Evolutionary conservation across 2,888 invertebrate genomes (phyloP).

Genomic region (Leucania comma): DNA sequence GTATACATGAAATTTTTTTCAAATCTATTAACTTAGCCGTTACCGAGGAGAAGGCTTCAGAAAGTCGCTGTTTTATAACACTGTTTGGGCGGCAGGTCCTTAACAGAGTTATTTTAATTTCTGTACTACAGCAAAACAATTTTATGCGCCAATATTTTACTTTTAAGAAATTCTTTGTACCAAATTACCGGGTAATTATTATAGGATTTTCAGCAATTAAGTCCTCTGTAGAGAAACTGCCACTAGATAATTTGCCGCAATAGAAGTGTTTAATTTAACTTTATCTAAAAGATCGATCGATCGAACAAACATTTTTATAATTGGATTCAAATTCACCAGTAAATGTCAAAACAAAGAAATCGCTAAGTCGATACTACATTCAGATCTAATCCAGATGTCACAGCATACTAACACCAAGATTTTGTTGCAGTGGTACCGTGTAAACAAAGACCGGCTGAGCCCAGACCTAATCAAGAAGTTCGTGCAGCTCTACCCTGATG

Average conservation of each 20-base stretch:
- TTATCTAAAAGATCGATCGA: not conserved
- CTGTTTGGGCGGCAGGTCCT: too few species aligned
- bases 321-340: too few species aligned
- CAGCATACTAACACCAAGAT: not conserved
- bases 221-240: not conserved
- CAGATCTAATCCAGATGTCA: not conserved
- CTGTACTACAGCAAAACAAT: too few species aligned
- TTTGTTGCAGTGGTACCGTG: conserved; percentile 93
- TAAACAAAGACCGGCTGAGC: conserved; percentile 90
- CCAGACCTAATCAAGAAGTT: conserved; percentile 91
- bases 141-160: too few species aligned
- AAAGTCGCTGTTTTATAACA: too few species aligned
- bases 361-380: not conserved
- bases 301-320: too few species aligned
- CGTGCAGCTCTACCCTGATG: conserved; percentile 93
- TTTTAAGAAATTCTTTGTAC: too few species aligned
- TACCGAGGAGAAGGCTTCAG: too few species aligned
- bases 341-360: not conserved
- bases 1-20: too few species aligned
- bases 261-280: not conserved
- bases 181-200: not conserved
- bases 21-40: too few species aligned
- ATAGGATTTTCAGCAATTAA: not conserved
- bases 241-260: not conserved
- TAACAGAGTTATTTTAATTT: too few species aligned